Conservation (phyloP, 2,113 vertebrate species). For the Cottus gobio region DNA sequence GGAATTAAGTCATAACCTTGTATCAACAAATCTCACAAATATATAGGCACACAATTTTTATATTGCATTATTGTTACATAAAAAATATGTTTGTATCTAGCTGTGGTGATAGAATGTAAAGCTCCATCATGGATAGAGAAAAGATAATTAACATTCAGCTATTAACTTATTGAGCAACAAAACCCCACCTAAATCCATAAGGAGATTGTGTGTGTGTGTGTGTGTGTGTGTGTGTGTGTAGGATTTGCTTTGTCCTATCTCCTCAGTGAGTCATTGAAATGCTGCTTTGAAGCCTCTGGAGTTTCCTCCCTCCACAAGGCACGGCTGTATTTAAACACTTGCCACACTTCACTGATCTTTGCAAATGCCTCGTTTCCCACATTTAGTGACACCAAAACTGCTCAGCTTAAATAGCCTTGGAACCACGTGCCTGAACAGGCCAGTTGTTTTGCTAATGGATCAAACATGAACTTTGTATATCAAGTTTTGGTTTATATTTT, state of each 20-base stretch:
- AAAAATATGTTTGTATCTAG: not conserved
- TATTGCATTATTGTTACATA: not conserved
- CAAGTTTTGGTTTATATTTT: not conserved
- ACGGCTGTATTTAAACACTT: conserved; percentile 63
- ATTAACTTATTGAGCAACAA: conserved; percentile 50
- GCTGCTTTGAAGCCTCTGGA: conserved; percentile 61
- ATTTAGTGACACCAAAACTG: conserved; percentile 23
- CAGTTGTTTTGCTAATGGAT: not conserved
- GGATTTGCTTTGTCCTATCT: conserved; percentile 52
- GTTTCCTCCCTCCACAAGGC: conserved; percentile 62
- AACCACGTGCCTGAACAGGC: not conserved
- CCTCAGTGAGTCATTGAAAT: conserved; percentile 74
- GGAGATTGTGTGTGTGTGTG: conserved; percentile 13
- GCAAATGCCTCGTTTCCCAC: conserved; percentile 34
- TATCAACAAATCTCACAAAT: not conserved
- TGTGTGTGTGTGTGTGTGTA: conserved; percentile 27
- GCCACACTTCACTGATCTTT: conserved; percentile 51
- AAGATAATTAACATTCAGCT: conserved; percentile 14
- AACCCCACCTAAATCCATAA: conserved; percentile 39
- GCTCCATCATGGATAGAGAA: conserved; percentile 7
- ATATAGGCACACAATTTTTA: conserved; percentile 13
- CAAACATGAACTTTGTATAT: not conserved
- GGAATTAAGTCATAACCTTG: conserved; percentile 4
- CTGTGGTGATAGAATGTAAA: not conserved
- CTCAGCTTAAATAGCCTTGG: conserved; percentile 2